Conservation (phyloP, 1,140 invertebrate genomes). For the Gryon sp. region DNA sequence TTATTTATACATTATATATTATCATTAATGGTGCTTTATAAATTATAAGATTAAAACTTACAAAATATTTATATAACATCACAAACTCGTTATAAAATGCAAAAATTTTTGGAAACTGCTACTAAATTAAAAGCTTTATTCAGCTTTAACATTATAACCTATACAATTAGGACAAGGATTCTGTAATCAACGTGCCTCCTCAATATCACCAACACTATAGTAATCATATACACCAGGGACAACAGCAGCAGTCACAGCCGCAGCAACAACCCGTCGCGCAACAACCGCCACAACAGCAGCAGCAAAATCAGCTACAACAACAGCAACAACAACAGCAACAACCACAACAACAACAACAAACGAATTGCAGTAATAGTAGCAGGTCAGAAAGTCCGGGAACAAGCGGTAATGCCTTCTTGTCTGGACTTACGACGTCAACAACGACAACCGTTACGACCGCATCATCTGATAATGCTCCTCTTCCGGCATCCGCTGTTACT, state of each 20-base stretch:
- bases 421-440: slow-evolving; percentile 39
- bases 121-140: too few relatives aligned
- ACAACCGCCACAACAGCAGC: slow-evolving; percentile 59
- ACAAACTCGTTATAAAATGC: too few relatives aligned
- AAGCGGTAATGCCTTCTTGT: slow-evolving; percentile 48
- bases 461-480: slow-evolving; percentile 47
- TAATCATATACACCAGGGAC: slow-evolving; percentile 54
- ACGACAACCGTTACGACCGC: slow-evolving; percentile 52
- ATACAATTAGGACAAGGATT: slow-evolving; percentile 74
- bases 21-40: too few relatives aligned
- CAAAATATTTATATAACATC: too few relatives aligned
- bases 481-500: slow-evolving; percentile 44
- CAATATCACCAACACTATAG: slow-evolving; percentile 62
- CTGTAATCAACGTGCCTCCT: slow-evolving; percentile 55
- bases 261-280: slow-evolving; percentile 57
- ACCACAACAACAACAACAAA: slow-evolving; percentile 61
- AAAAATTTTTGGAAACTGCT: too few relatives aligned
- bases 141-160: too few relatives aligned
- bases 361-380: slow-evolving; percentile 66
- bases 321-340: slow-evolving; percentile 29
- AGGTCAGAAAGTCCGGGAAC: slow-evolving; percentile 78
- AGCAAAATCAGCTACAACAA: slow-evolving; percentile 47
- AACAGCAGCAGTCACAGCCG: slow-evolving; percentile 16
- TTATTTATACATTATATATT: too few relatives aligned
- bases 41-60: too few relatives aligned